Conservation (phyloP, 2,888 invertebrate species). For the Zygogramma bicolorata region DNA sequence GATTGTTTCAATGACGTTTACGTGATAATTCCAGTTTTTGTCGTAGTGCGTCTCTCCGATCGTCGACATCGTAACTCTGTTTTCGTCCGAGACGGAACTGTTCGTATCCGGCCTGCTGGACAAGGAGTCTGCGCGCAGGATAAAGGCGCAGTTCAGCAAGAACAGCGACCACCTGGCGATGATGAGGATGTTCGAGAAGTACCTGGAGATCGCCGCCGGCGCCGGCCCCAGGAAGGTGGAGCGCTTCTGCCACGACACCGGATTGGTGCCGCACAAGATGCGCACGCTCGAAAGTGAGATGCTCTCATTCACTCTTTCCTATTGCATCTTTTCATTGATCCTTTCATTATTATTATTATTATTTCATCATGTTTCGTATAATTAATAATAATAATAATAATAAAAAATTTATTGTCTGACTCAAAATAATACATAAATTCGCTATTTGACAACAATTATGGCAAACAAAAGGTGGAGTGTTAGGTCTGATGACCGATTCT, state of each 20-base stretch:
- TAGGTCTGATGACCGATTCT: too few species aligned
- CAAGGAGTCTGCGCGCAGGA: conserved; percentile 68
- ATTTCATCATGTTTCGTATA: too few species aligned
- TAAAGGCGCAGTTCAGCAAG: conserved; percentile 69
- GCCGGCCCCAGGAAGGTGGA: conserved; percentile 55
- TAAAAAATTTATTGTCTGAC: too few species aligned
- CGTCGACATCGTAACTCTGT: conserved; percentile 67
- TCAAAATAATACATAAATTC: too few species aligned
- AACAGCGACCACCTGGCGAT: conserved; percentile 76
- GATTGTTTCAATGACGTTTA: too few species aligned
- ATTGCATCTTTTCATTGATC: too few species aligned
- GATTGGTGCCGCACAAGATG: conserved; percentile 69
- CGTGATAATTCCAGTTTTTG: too few species aligned
- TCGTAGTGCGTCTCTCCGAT: conserved; percentile 70
- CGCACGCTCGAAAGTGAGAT: conserved; percentile 68
- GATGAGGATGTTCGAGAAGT: conserved; percentile 71
- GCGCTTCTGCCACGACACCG: conserved; percentile 66
- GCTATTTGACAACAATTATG: too few species aligned
- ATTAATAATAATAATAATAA: too few species aligned
- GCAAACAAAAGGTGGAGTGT: too few species aligned
- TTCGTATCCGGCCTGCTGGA: conserved; percentile 69
- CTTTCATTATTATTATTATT: too few species aligned
- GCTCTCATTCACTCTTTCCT: neutral
- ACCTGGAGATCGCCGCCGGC: conserved; percentile 62
- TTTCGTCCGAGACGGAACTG: conserved; percentile 69